phyloP scores from a whole-genome alignment of 2,888 invertebrate genomes.

The Erebia aethiops region DNA sequence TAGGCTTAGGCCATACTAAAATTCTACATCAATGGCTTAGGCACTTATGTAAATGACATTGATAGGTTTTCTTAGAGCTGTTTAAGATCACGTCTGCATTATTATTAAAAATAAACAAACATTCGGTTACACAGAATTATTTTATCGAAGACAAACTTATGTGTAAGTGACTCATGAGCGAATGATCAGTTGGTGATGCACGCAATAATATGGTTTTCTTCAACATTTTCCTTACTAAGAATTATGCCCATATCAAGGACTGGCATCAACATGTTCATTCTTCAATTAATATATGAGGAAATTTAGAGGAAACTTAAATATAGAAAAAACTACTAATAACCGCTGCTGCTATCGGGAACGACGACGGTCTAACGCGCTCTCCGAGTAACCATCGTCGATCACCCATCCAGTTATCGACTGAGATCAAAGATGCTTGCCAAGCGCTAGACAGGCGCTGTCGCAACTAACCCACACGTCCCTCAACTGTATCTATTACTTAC shows the following conservation, averaged over 20 bases:
- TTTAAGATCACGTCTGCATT: neutral
- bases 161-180: neutral
- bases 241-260: constrained; percentile 1
- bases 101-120: neutral
- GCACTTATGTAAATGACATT: neutral
- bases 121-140: neutral
- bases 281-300: neutral
- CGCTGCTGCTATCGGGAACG: too few species aligned
- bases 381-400: too few species aligned
- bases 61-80: neutral
- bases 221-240: constrained; percentile 14
- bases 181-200: constrained; percentile 7
- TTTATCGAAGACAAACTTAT: neutral
- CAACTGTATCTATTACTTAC: too few species aligned
- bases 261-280: neutral
- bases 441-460: too few species aligned
- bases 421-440: too few species aligned
- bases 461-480: too few species aligned
- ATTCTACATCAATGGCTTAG: too few species aligned
- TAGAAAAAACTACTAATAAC: neutral
- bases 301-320: neutral
- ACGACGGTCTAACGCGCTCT: neutral
- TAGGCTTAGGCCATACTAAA: too few species aligned
- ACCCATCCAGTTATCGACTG: too few species aligned
- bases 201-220: constrained; percentile 2